A percentile compares a stretch with the other conserved stretches of the same genome.
Conservation (phyloP, 1,140 invertebrate genomes). For the Dinothrombium tinctorium region DNA sequence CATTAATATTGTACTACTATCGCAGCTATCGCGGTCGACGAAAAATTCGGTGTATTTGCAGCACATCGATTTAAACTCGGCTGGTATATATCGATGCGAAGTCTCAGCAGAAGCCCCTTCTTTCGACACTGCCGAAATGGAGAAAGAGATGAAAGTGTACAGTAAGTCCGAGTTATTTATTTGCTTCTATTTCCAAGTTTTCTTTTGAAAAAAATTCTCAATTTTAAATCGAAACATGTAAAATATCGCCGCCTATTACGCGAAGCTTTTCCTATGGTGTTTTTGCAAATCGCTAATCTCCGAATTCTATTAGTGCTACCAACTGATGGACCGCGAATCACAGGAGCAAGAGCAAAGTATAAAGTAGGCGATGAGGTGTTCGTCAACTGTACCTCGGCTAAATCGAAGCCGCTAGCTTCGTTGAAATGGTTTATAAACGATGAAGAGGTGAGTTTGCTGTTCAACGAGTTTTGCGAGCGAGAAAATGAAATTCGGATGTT, state of each 20-base stretch:
- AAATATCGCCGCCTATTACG: background rate
- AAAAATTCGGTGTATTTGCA: slow-evolving; percentile 16
- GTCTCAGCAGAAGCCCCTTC: slow-evolving; percentile 17
- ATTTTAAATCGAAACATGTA: background rate
- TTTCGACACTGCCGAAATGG: slow-evolving; percentile 47
- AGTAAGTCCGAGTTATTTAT: slow-evolving; percentile 26
- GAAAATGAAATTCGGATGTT: too few species aligned
- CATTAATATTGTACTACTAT: too few species aligned
- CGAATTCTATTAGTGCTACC: background rate
- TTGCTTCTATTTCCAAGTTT: background rate
- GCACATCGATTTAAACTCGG: slow-evolving; percentile 15
- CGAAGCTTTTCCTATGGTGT: too few species aligned
- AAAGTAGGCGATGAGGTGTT: background rate
- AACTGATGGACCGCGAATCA: background rate
- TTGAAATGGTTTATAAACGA: background rate
- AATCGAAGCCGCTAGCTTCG: background rate
- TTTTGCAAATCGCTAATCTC: too few species aligned
- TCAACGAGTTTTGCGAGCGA: too few species aligned
- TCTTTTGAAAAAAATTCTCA: background rate
- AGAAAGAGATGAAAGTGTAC: slow-evolving; percentile 41
- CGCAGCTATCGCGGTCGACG: slow-evolving; percentile 16
- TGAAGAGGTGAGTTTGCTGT: background rate
- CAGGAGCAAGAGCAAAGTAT: background rate
- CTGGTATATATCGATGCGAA: slow-evolving; percentile 18
- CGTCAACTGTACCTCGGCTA: background rate